Evolutionary conservation across 1,140 invertebrate species (phyloP), one percentile per base, ranked within the genome.

Genomic region (Rhyacophila brunnea): DNA sequence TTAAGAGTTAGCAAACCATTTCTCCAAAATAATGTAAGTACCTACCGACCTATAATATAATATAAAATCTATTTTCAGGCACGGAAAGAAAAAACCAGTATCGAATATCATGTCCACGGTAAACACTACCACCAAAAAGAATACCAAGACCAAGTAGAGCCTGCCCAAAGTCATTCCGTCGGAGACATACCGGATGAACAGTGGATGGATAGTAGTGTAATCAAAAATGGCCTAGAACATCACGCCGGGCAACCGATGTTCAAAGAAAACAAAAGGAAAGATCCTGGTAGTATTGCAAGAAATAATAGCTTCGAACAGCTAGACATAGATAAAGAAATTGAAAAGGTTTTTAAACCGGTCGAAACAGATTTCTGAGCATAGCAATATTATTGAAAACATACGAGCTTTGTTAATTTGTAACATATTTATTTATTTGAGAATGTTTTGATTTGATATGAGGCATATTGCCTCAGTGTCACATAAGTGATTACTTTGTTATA

Each of bases 261-360:
- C 34, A 50, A 17, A 38, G 32, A 17, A 36, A 50, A 18, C 13
- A 50, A 36, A 50, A 35, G 35, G 19, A 18, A 50, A 50, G 48
- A 36, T 15, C 9, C 9, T 3, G 23, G 9, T 3, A 28, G 23
- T 28, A 28, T 5, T 9, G 23, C 23, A 28, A 28, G 9, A 9
- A 28, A 28, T 3, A 3, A 28, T 5, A 28, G 23, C 23, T 28
- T 42, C 17, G 50, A 52, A 9, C 19, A 23, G 14, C 40, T 32
- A 18, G 49, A 57, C 0, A 66, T 70, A 0, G 74, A 74, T 4
- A 68, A 71, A 56, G 73, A 77, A 67, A 78, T 78, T 44, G 76
- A 77, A 51, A 71, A 56, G 15, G 74, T 73, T 1, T 78, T 78
- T 28, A 28, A 9, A 28, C 23, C 23, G 23, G 23, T 28, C n/a